phyloP scores from a whole-genome alignment of 2,113 vertebrate species.

The Lipophrys pholis region DNA sequence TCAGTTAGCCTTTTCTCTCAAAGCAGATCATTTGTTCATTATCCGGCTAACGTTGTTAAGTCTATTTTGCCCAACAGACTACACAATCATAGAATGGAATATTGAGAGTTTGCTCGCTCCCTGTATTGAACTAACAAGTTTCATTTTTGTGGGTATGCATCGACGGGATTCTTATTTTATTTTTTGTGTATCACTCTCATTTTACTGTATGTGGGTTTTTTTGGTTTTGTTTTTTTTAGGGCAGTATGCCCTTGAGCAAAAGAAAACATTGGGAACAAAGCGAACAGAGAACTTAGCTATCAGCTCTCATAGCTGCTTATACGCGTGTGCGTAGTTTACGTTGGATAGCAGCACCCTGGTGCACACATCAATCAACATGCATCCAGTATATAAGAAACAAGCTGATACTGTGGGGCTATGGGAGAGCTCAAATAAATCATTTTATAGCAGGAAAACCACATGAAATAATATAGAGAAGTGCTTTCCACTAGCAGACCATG shows the following conservation, averaged over 20 bases:
- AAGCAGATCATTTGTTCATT: slow-evolving; percentile 39
- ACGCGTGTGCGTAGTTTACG: neutral
- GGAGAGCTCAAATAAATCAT: slow-evolving; percentile 4
- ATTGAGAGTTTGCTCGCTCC: slow-evolving; percentile 40
- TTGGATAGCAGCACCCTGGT: slow-evolving; percentile 7
- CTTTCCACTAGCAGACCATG: slow-evolving; percentile 20
- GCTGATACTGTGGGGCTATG: neutral
- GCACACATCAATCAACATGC: slow-evolving; percentile 10
- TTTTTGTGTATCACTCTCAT: slow-evolving; percentile 11
- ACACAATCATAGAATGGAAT: slow-evolving; percentile 40
- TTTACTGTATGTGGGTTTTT: slow-evolving; percentile 11
- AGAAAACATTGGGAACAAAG: slow-evolving; percentile 5
- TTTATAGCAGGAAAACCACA: neutral
- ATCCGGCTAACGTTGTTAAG: slow-evolving; percentile 25
- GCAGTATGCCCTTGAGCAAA: slow-evolving; percentile 19
- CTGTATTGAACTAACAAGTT: slow-evolving; percentile 45
- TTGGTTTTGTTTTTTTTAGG: slow-evolving; percentile 20
- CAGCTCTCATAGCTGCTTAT: neutral
- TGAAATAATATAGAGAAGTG: neutral
- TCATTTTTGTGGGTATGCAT: slow-evolving; percentile 26
- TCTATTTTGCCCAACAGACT: slow-evolving; percentile 22
- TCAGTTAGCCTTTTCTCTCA: neutral
- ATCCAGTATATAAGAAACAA: neutral
- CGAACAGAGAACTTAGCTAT: neutral
- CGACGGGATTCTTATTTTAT: slow-evolving; percentile 21